Conservation (phyloP, 1,140 invertebrate species). For the Camponotus pennsylvanicus region DNA sequence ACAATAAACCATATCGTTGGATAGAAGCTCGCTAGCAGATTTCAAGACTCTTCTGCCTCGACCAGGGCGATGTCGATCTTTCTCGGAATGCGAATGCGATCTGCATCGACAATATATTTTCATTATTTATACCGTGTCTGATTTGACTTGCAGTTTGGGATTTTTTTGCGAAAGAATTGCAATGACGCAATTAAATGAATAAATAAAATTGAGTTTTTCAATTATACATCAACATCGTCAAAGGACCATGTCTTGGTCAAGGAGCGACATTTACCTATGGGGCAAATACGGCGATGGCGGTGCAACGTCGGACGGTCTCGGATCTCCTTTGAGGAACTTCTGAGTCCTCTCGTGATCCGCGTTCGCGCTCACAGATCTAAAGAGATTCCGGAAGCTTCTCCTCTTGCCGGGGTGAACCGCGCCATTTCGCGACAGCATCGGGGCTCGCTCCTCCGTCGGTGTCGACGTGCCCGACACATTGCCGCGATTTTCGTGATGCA, state of each 20-base stretch:
- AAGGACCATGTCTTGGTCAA: too few relatives aligned
- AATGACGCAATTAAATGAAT: not conserved
- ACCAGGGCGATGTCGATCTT: constrained; percentile 76
- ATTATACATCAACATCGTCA: not conserved
- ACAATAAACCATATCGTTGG: constrained; percentile 84
- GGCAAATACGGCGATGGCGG: constrained; percentile 85
- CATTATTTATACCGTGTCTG: too few relatives aligned
- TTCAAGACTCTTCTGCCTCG: constrained; percentile 78
- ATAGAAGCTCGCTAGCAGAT: constrained; percentile 82
- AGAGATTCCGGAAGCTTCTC: constrained; percentile 83
- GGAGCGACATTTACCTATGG: constrained; percentile 75
- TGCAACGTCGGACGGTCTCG: constrained; percentile 87
- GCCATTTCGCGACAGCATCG: constrained; percentile 74
- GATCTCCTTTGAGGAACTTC: constrained; percentile 87
- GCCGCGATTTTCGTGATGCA: constrained; percentile 71
- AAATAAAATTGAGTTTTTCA: not conserved
- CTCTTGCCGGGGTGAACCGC: constrained; percentile 64
- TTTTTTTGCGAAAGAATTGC: not conserved
- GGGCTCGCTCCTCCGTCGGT: constrained; percentile 74
- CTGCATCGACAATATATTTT: constrained; percentile 54
- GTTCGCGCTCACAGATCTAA: constrained; percentile 87
- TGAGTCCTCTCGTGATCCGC: constrained; percentile 85
- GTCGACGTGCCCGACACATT: constrained; percentile 73
- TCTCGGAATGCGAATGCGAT: constrained; percentile 83
- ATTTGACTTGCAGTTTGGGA: too few relatives aligned